These are phyloP conservation scores for Norana najaformis DNA, from an alignment of 2,888 invertebrate genomes.

Conservation along the genomic window DNA sequence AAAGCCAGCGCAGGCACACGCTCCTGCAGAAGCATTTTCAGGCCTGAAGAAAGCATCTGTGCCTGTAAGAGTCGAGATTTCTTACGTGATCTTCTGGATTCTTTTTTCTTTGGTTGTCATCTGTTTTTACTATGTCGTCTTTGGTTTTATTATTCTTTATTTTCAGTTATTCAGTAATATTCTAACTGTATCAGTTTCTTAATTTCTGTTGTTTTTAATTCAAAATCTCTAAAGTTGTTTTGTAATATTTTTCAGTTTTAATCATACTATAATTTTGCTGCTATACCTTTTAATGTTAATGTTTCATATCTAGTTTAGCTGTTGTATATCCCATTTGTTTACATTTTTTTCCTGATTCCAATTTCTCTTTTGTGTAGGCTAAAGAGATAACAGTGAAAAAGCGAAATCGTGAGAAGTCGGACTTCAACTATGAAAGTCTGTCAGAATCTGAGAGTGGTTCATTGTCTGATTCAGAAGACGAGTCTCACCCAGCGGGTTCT, in stretches of 20 bases:
- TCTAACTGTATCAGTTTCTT: neutral
- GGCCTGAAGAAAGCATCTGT: neutral
- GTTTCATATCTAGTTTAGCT: neutral
- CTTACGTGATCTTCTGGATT: neutral
- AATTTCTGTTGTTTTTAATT: neutral
- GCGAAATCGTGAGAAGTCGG: constrained; percentile 49
- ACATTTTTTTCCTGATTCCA: neutral
- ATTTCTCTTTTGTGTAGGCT: neutral
- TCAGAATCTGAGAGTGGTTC: constrained; percentile 57
- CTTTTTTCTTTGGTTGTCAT: neutral
- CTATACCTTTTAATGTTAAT: neutral
- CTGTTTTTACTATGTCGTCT: neutral
- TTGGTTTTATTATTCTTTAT: neutral
- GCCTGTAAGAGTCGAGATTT: neutral
- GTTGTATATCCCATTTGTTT: neutral
- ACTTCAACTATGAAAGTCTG: constrained; percentile 58
- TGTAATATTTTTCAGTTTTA: neutral
- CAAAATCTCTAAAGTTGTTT: neutral
- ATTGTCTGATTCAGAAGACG: constrained; percentile 63
- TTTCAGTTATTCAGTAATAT: neutral
- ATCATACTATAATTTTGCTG: neutral
- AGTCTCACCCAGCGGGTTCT: constrained; percentile 57
- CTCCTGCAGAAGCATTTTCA: neutral
- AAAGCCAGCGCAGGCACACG: neutral
- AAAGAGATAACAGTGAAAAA: constrained; percentile 3